These are phyloP conservation scores for Euleptes europaea DNA, from an alignment of 2,113 vertebrate genomes.

Conservation along the genomic window DNA sequence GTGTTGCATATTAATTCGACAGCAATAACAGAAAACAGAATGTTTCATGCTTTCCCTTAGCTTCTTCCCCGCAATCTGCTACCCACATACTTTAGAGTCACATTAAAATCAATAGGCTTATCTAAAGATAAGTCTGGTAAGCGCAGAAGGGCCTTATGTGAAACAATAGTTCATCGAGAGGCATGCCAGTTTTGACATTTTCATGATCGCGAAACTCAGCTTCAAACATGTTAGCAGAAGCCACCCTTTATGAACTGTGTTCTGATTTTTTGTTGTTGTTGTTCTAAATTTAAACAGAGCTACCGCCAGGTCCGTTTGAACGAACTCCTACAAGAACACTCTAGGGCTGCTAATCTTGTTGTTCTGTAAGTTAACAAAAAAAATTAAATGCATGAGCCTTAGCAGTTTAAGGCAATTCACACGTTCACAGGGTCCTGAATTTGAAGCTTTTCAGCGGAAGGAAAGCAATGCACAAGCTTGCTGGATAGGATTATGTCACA, in stretches of 20 bases:
- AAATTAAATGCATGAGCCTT: not conserved
- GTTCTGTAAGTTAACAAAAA: constrained; percentile 86
- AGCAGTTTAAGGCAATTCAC: not conserved
- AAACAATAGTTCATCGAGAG: not conserved
- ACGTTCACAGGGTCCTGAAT: not conserved
- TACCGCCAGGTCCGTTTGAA: constrained; percentile 92
- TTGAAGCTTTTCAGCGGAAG: constrained; percentile 17
- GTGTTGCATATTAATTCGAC: not conserved
- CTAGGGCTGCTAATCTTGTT: constrained; percentile 89
- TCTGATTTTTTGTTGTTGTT: not conserved
- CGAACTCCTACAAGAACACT: constrained; percentile 89
- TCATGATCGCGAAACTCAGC: not conserved
- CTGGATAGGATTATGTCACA: not conserved
- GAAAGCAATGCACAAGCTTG: not conserved
- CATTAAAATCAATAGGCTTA: not conserved
- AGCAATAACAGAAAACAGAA: not conserved
- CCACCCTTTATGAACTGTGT: not conserved
- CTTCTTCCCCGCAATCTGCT: not conserved
- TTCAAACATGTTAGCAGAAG: not conserved
- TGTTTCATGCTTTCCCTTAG: not conserved
- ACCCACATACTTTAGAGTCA: not conserved
- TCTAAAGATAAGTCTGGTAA: not conserved
- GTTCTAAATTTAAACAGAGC: constrained; percentile 76
- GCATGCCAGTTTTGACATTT: not conserved
- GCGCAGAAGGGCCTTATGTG: not conserved